These are phyloP conservation scores for Ailurus styani DNA, from an alignment of 2,113 vertebrate species.

Conservation along the genomic window DNA sequence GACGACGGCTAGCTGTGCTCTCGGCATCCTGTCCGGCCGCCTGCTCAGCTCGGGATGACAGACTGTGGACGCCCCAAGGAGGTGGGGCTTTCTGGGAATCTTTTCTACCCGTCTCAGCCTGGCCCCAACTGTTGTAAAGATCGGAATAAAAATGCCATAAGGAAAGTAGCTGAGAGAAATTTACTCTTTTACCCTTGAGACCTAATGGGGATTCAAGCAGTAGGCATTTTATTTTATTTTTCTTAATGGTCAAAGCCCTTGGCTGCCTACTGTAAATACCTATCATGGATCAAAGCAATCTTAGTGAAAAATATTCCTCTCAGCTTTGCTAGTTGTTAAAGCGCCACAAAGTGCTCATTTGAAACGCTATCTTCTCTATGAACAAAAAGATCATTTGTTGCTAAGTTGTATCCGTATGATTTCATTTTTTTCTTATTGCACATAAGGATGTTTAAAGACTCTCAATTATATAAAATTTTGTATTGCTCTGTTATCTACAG, in stretches of 20 bases:
- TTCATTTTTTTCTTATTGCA: neutral
- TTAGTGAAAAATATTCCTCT: constrained; percentile 2
- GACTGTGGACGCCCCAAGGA: neutral
- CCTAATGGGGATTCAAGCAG: neutral
- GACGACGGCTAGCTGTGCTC: rapidly evolving
- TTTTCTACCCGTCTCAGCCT: neutral
- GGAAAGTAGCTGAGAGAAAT: constrained; percentile 31
- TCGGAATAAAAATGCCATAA: constrained; percentile 39
- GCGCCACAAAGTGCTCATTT: neutral
- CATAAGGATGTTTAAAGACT: neutral
- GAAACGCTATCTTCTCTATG: neutral
- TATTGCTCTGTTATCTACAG: neutral
- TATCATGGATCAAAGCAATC: neutral
- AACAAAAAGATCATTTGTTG: neutral
- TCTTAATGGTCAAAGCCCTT: constrained; percentile 49
- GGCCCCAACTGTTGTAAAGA: neutral
- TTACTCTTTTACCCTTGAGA: constrained; percentile 43
- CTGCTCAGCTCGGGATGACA: rapidly evolving
- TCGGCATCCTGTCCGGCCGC: rapidly evolving
- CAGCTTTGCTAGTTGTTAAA: neutral
- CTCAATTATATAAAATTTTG: neutral
- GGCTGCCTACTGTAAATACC: constrained; percentile 44
- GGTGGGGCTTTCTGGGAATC: neutral
- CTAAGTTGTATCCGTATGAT: neutral
- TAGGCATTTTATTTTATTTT: constrained; percentile 48